These are phyloP conservation scores for Hoplodrina blanda DNA, from an alignment of 2,888 invertebrate genomes.

Conservation along the genomic window DNA sequence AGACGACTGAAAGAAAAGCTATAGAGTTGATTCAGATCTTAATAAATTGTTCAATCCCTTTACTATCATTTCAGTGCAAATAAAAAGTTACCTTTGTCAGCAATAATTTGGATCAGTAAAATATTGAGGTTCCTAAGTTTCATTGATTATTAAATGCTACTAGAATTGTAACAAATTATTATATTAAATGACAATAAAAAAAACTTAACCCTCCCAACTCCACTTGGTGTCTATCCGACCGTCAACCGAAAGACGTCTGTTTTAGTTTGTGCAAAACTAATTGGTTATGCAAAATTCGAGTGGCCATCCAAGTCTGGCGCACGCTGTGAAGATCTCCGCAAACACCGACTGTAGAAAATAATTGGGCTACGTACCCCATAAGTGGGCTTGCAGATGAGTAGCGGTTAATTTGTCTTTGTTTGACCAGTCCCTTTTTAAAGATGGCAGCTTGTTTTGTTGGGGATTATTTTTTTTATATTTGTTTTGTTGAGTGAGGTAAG, in stretches of 20 bases:
- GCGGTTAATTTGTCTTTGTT: conserved; percentile 63
- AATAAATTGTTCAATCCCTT: no score
- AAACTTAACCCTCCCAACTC: conserved; percentile 37
- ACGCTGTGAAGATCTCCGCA: conserved; percentile 82
- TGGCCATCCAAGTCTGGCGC: conserved; percentile 85
- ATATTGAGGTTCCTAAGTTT: neutral
- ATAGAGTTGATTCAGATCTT: no score
- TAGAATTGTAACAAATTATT: neutral
- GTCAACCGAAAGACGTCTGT: conserved; percentile 73
- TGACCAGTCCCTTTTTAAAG: conserved; percentile 54
- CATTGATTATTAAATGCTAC: neutral
- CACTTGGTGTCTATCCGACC: conserved; percentile 49
- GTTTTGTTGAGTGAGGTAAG: conserved; percentile 11
- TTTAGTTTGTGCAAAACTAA: conserved; percentile 87
- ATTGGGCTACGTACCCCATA: conserved; percentile 74
- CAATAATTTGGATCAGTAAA: no score
- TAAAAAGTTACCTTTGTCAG: no score
- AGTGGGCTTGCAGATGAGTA: conserved; percentile 69
- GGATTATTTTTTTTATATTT: conserved; percentile 35
- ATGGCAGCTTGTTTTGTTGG: conserved; percentile 10
- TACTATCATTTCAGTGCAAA: no score
- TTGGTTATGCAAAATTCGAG: conserved; percentile 89
- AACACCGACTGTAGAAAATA: conserved; percentile 79
- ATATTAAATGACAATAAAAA: neutral
- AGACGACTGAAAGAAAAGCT: conserved; percentile 2